Conservation (phyloP, 2,888 invertebrate genomes). For the Parnassius glacialis region DNA sequence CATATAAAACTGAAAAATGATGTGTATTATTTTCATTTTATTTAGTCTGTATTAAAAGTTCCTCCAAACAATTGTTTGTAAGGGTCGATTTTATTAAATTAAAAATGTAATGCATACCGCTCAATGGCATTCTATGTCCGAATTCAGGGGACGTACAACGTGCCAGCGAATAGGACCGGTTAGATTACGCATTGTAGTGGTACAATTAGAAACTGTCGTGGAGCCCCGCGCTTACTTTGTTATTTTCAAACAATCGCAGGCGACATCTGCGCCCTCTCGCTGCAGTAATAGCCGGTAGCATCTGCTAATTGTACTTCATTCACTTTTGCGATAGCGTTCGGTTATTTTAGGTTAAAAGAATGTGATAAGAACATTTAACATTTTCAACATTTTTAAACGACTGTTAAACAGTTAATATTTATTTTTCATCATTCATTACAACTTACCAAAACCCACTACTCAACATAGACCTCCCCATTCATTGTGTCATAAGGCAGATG, state of each 20-base stretch:
- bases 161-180: slow-evolving; percentile 71
- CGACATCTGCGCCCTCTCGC: slow-evolving; percentile 67
- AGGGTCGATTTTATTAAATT: not conserved
- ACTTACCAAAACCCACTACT: no score
- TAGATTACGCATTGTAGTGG: slow-evolving; percentile 78
- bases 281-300: slow-evolving; percentile 39
- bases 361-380: no score
- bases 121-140: slow-evolving; percentile 40
- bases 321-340: slow-evolving; percentile 35
- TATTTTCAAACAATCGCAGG: slow-evolving; percentile 72
- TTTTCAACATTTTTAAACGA: no score
- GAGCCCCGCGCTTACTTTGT: slow-evolving; percentile 66
- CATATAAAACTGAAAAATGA: no score
- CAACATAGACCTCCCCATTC: no score
- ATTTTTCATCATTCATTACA: no score
- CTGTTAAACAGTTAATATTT: no score
- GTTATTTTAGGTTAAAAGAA: slow-evolving; percentile 17
- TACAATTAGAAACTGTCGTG: slow-evolving; percentile 78
- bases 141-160: slow-evolving; percentile 53
- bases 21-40: no score
- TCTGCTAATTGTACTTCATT: slow-evolving; percentile 62
- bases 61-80: not conserved
- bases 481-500: no score
- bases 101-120: slow-evolving; percentile 25
- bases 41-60: no score